Conservation (phyloP, 2,888 invertebrate genomes). For the Cabera pusaria region DNA sequence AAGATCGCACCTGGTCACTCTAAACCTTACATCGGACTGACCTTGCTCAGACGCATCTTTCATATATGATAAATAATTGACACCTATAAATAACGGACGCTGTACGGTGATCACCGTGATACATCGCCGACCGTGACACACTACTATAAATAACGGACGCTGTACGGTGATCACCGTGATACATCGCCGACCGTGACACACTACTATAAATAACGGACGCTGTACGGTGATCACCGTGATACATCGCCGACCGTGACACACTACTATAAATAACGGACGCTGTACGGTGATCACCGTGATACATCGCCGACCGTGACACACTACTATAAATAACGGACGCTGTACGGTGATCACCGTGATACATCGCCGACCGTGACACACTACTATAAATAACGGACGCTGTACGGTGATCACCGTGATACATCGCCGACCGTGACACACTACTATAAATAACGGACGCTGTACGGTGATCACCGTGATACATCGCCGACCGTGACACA, state of each 20-base stretch:
- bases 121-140: conserved; percentile 25
- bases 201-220: conserved; percentile 26
- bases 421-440: no score
- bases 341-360: no score
- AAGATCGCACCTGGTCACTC: no score
- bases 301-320: conserved; percentile 23
- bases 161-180: conserved; percentile 24
- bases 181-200: conserved; percentile 25
- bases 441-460: no score
- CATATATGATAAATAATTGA: conserved; percentile 39
- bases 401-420: no score
- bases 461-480: no score
- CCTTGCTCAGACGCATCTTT: conserved; percentile 43
- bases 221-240: conserved; percentile 24
- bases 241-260: conserved; percentile 25
- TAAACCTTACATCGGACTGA: no score
- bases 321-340: no score
- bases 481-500: no score
- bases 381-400: no score
- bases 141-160: conserved; percentile 26
- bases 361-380: conserved; percentile 23
- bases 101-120: conserved; percentile 24
- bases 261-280: conserved; percentile 26
- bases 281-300: conserved; percentile 24
- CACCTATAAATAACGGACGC: conserved; percentile 27